phyloP scores from a whole-genome alignment of 2,888 invertebrate genomes.

The Lepidocyrtinus sp. region DNA sequence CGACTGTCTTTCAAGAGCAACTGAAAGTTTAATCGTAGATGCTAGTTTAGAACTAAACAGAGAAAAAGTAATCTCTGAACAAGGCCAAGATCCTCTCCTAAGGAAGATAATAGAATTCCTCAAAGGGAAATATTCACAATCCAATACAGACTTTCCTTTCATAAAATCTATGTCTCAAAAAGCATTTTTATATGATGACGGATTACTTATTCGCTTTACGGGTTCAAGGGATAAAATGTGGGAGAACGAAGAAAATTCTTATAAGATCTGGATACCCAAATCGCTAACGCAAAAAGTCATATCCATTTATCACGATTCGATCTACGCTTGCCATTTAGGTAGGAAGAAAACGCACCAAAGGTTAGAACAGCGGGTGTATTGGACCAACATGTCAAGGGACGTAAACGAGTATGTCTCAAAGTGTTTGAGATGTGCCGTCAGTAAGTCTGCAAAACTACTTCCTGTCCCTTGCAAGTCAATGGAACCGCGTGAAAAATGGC shows the following conservation, averaged over 20 bases:
- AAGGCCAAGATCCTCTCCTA: conserved; percentile 19
- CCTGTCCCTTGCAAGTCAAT: conserved; percentile 25
- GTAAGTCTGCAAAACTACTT: conserved; percentile 28
- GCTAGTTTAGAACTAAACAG: not conserved
- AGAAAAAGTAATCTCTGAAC: conserved; percentile 10
- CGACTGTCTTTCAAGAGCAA: conserved; percentile 34
- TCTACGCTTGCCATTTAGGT: conserved; percentile 37
- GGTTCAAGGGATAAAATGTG: conserved; percentile 41
- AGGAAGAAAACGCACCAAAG: conserved; percentile 40
- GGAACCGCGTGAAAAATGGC: conserved; percentile 34
- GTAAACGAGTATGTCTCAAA: conserved; percentile 27
- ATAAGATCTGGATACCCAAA: conserved; percentile 43
- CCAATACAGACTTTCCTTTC: not conserved
- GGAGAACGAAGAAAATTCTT: conserved; percentile 43
- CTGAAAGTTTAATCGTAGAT: not conserved
- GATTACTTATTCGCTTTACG: conserved; percentile 37
- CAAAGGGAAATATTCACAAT: not conserved
- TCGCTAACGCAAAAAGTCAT: conserved; percentile 2
- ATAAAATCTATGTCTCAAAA: not conserved
- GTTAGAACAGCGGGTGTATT: conserved; percentile 39
- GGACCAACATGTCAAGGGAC: conserved; percentile 20
- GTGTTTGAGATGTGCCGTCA: conserved; percentile 28
- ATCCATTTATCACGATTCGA: conserved; percentile 23
- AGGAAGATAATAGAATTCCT: conserved; percentile 9
- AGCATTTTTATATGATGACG: not conserved